Evolutionary conservation across 2,888 invertebrate genomes (phyloP), one percentile per base, ranked within the genome.

Genomic region (Amphimallon solstitiale): DNA sequence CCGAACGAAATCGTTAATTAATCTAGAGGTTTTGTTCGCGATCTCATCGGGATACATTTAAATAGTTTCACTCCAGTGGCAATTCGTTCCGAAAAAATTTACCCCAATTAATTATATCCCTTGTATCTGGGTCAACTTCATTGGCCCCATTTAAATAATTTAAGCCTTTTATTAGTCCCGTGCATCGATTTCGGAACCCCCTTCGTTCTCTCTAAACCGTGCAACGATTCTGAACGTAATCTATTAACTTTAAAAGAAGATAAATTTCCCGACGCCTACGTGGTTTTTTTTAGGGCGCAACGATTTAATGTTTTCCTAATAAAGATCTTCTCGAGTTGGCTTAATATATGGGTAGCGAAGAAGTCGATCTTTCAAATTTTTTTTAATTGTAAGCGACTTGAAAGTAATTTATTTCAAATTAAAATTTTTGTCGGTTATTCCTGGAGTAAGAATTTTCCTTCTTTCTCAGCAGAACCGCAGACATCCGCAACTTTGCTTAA

Each of bases 101-200:
- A 56, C 56, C 56, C 40, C 56, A 56, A 56, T 56, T 56, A 56
- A 56, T 56, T 56, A 56, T 56, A 56, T 23, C 56, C 56, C 56
- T 56, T 40, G 56, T 56, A 56, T 56, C 56, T 56, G 56, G 56
- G 56, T 56, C 56, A 56, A 56, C 56, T 56, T 56, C 56, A 56
- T 40, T 56, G 56, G 56, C 56, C 56, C 56, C 56, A 56, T 56
- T 56, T 56, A 56, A 56, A 56, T 56, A 56, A 56, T 56, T 56
- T 56, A 56, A 40, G 56, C 56, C 56, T 56, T 51, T 56, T 56
- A 56, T 56, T 56, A 56, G 56, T 40, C 56, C 40, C 56, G 17
- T 10, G 38, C 56, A 56, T 56, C 56, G 56, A 56, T 56, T 56
- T 40, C 40, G 56, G 37, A 9, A 17, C 15, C 21, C 48, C 34